phyloP scores from a whole-genome alignment of 2,888 invertebrate genomes.

The Melieria omissa region DNA sequence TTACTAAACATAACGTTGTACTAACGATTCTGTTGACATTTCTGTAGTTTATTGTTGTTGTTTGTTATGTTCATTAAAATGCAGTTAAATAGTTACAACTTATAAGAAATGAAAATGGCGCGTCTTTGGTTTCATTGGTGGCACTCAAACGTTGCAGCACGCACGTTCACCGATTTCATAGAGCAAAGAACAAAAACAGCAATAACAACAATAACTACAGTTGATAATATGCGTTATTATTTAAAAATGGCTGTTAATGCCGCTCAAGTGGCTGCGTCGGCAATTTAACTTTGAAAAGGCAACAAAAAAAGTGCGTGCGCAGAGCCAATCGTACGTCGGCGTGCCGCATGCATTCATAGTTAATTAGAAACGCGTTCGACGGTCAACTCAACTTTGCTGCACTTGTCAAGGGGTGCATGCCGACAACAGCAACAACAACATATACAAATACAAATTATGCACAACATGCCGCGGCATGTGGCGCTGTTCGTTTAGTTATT shows the following conservation, averaged over 20 bases:
- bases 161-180: not conserved
- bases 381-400: no score
- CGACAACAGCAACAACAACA: no score
- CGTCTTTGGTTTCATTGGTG: not conserved
- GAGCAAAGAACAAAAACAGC: not conserved
- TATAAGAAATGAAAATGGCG: no score
- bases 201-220: not conserved
- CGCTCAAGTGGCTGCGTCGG: not conserved
- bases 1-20: no score
- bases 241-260: not conserved
- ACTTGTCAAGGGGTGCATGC: no score
- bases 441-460: no score
- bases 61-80: not conserved
- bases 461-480: no score
- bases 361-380: no score
- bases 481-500: no score
- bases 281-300: constrained; percentile 5
- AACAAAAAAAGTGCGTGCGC: not conserved
- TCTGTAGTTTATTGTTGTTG: not conserved
- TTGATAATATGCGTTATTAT: constrained; percentile 1
- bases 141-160: not conserved
- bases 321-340: not conserved
- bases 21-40: no score
- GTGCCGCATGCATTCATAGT: not conserved
- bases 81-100: not conserved